phyloP scores from a whole-genome alignment of 1,140 invertebrate genomes.

The Drosophila willistoni region DNA sequence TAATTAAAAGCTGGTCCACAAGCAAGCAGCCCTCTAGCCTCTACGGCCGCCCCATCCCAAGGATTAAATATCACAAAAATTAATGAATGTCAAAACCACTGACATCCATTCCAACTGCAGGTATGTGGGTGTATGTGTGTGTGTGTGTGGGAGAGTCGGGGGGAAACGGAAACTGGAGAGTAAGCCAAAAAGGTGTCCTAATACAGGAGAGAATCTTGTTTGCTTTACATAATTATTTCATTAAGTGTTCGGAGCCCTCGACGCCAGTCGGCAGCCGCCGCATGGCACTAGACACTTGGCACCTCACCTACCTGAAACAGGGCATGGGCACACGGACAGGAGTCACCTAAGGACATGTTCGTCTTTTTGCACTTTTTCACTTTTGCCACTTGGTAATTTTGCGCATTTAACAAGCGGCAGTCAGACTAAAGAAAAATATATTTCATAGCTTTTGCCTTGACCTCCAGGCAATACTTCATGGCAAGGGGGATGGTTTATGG shows the following conservation, averaged over 20 bases:
- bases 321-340: constrained; percentile 11
- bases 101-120: constrained; percentile 2
- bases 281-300: constrained; percentile 9
- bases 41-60: background rate
- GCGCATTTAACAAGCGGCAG: constrained; percentile 59
- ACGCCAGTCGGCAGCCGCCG: constrained; percentile 21
- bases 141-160: constrained; percentile 28
- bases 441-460: constrained; percentile 59
- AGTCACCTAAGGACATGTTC: constrained; percentile 19
- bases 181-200: constrained; percentile 54
- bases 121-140: background rate
- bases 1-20: constrained; percentile 8
- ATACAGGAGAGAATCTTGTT: constrained; percentile 49
- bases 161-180: background rate
- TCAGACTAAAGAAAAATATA: constrained; percentile 31
- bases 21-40: background rate
- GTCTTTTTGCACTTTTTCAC: constrained; percentile 54
- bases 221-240: constrained; percentile 76
- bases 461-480: constrained; percentile 47
- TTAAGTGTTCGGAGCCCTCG: constrained; percentile 59
- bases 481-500: constrained; percentile 1
- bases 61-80: constrained; percentile 40
- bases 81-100: constrained; percentile 72
- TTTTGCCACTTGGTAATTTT: constrained; percentile 73
- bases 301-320: background rate